Percentiles rank a stretch among this genome's conserved stretches.
phyloP scores from a whole-genome alignment of 2,888 invertebrate genomes.

The Pyralis farinalis region DNA sequence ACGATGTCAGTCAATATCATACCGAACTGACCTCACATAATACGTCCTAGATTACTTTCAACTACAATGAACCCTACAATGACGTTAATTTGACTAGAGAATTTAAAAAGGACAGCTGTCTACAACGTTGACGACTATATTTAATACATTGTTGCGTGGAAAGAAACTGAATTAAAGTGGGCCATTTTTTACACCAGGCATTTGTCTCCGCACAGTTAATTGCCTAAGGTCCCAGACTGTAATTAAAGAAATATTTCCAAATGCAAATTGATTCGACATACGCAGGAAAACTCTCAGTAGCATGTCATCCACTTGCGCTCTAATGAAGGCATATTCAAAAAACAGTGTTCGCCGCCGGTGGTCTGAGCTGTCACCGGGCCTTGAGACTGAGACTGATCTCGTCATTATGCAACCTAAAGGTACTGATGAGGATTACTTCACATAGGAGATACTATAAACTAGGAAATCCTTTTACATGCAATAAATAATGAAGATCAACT shows the following conservation, averaged over 20 bases:
- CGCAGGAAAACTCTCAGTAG: conserved; percentile 33
- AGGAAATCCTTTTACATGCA: conserved; percentile 4
- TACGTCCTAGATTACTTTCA: conserved; percentile 54
- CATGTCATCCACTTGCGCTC: conserved; percentile 52
- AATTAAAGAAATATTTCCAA: conserved; percentile 21
- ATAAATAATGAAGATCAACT: neutral
- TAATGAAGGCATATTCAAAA: conserved; percentile 69
- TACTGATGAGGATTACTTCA: conserved; percentile 38
- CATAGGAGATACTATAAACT: conserved; percentile 15
- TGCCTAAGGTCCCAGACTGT: conserved; percentile 1
- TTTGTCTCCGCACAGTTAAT: neutral
- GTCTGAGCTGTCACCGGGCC: conserved; percentile 50
- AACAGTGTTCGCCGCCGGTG: conserved; percentile 62
- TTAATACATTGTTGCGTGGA: neutral
- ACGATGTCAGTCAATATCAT: conserved; percentile 50
- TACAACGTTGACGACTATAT: conserved; percentile 15
- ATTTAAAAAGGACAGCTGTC: conserved; percentile 5
- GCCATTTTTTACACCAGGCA: neutral
- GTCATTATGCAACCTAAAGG: conserved; percentile 36
- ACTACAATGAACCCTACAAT: conserved; percentile 45
- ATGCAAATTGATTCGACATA: conserved; percentile 15
- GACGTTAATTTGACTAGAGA: conserved; percentile 22
- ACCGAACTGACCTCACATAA: conserved; percentile 72
- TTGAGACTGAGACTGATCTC: conserved; percentile 26
- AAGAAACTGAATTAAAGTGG: neutral